Conservation (phyloP, 2,888 invertebrate genomes). For the Phaedon cochleariae region DNA sequence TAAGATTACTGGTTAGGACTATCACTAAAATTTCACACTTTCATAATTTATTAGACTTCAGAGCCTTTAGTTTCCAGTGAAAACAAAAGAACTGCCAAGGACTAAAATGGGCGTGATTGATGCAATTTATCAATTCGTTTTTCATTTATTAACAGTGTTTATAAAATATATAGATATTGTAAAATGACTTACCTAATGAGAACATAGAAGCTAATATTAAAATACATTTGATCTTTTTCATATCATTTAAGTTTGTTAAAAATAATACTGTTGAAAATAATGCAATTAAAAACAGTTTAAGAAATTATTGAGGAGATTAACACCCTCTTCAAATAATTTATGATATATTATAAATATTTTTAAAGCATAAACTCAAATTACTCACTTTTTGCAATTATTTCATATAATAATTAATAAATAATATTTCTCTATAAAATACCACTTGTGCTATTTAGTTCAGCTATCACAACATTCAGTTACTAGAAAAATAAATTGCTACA, state of each 20-base stretch:
- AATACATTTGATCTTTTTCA: background rate
- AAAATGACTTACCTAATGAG: background rate
- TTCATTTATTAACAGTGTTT: slow-evolving; percentile 2
- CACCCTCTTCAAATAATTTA: too few relatives aligned
- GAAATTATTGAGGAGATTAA: too few relatives aligned
- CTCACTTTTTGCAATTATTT: background rate
- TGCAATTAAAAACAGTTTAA: too few relatives aligned
- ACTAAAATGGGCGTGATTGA: too few relatives aligned
- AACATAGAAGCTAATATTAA: background rate
- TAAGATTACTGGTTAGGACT: too few relatives aligned
- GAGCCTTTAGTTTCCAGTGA: too few relatives aligned
- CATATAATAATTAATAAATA: background rate
- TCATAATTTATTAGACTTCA: too few relatives aligned
- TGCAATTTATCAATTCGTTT: too few relatives aligned
- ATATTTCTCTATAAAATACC: background rate
- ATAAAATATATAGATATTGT: slow-evolving; percentile 13
- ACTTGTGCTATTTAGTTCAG: slow-evolving; percentile 11
- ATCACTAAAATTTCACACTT: too few relatives aligned
- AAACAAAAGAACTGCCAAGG: too few relatives aligned
- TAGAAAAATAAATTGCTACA: slow-evolving; percentile 30
- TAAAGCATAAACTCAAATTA: background rate
- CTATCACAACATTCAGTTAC: slow-evolving; percentile 34
- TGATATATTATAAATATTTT: too few relatives aligned
- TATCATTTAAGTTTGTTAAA: background rate
- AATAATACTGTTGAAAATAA: background rate